Evolutionary conservation across 2,888 invertebrate genomes (phyloP).

Genomic region (Aphodius sticticus): DNA sequence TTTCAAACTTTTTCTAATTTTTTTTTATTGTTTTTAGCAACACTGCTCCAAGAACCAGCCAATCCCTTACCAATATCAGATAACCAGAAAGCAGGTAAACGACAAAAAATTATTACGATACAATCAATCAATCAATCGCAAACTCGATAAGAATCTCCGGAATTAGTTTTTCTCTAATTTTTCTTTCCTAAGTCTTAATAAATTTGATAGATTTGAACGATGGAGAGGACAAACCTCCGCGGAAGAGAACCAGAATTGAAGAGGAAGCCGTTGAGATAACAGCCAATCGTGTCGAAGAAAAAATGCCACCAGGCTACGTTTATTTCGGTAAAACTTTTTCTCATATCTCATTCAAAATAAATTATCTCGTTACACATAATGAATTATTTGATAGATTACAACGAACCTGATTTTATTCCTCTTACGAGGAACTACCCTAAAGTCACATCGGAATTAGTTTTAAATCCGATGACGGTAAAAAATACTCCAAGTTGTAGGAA

Average conservation of each 20-base stretch:
- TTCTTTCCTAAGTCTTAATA: neutral
- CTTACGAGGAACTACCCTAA: neutral
- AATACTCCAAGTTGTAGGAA: too few relatives aligned
- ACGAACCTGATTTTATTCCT: neutral
- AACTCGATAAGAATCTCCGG: too few relatives aligned
- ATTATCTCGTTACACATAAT: neutral
- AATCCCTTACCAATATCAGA: too few relatives aligned
- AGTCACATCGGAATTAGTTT: too few relatives aligned
- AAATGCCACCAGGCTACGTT: neutral
- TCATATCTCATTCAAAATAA: neutral
- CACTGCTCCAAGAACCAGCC: too few relatives aligned
- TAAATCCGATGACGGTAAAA: too few relatives aligned
- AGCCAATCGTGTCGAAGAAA: neutral
- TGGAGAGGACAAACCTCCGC: neutral
- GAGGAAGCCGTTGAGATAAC: neutral
- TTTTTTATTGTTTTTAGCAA: too few relatives aligned
- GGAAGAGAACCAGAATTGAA: neutral
- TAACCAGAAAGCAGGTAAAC: too few relatives aligned
- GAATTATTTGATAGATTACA: neutral
- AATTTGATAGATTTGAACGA: neutral
- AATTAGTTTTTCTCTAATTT: neutral
- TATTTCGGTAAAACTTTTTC: neutral
- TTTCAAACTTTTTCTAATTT: too few relatives aligned
- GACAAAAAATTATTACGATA: too few relatives aligned
- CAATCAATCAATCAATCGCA: too few relatives aligned